Evolutionary conservation across 2,888 invertebrate species (phyloP).

Genomic region (Cyrtodaria siliqua): DNA sequence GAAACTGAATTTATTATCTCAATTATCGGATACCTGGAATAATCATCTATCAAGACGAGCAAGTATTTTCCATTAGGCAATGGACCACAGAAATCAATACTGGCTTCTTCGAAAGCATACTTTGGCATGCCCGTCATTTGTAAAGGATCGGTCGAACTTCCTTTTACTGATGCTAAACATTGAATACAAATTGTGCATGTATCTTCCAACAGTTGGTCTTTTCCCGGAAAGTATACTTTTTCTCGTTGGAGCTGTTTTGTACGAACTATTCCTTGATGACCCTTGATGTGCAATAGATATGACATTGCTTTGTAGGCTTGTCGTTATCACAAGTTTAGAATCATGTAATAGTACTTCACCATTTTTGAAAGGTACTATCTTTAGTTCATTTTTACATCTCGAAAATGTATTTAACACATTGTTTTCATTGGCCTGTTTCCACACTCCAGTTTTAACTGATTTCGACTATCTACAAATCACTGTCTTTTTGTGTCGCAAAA

Average conservation of each 20-base stretch:
- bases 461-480: no score
- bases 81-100: no score
- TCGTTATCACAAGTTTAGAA: slow-evolving; percentile 39
- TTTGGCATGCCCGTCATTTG: no score
- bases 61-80: no score
- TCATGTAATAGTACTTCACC: slow-evolving; percentile 36
- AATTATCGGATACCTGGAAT: no score
- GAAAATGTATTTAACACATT: slow-evolving; percentile 12
- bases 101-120: no score
- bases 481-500: not conserved
- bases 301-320: slow-evolving; percentile 34
- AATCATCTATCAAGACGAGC: no score
- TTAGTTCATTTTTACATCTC: slow-evolving; percentile 26
- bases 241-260: slow-evolving; percentile 62
- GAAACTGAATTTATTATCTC: no score
- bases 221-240: slow-evolving; percentile 62
- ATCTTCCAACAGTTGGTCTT: no score
- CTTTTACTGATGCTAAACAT: no score
- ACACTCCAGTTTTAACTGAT: slow-evolving; percentile 37
- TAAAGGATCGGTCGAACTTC: no score
- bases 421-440: slow-evolving; percentile 27
- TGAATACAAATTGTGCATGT: no score
- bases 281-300: slow-evolving; percentile 65
- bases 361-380: slow-evolving; percentile 45
- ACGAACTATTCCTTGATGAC: slow-evolving; percentile 63